Base-by-base conservation (phyloP, 2,113 vertebrate species). In the Galemys pyrenaicus region DNA sequence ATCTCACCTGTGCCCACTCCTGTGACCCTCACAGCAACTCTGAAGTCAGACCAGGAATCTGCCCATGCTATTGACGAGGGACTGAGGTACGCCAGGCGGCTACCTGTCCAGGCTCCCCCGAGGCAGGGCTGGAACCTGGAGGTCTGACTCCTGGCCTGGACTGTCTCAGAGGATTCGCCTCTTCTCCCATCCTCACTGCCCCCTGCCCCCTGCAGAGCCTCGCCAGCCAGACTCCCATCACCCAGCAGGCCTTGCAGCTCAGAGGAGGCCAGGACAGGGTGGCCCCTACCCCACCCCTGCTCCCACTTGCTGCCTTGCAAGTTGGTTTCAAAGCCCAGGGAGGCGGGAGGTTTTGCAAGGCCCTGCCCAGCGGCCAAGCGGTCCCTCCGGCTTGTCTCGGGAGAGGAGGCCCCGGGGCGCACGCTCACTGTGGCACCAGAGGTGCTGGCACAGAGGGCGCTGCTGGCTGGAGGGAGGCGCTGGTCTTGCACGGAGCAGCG, bases 401-500 rank as follows among this genome's bases (percentile, higher is more conserved):
- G 93, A 58, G 96, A 87, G 92, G 97, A 94, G 77, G 62, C 94
- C 95, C 97, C 80, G 79, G 94, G 93, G 85, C 92, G 68, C 91
- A 96, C 97, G 83, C 86, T 83, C 41, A 81, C 64, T 97, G 95
- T 87, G 91, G 97, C 60, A 79, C 89, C 86, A 94, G 94, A 90
- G 92, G 92, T 56, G 92, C 96, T 97, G 97, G 97, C 97, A 98
- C 94, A 93, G 97, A 98, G 97, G 96, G 94, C 46, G 96, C 96
- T 94, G 65, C 86, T 90, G 96, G 96, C 96, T 97, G 97, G 94
- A 91, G 96, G 96, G 95, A 96, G 97, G 96, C 74, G 96, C 97
- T 96, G 98, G 96, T 95, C 97, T 88, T 87, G 88, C 91, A 93
- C 90, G 95, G 95, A 98, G 93, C 98, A 98, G 98, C 98, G 98